A percentile compares a stretch with the other conserved stretches of the same genome.
Conservation (phyloP, 2,888 invertebrate species). For the Leucozona laternaria region DNA sequence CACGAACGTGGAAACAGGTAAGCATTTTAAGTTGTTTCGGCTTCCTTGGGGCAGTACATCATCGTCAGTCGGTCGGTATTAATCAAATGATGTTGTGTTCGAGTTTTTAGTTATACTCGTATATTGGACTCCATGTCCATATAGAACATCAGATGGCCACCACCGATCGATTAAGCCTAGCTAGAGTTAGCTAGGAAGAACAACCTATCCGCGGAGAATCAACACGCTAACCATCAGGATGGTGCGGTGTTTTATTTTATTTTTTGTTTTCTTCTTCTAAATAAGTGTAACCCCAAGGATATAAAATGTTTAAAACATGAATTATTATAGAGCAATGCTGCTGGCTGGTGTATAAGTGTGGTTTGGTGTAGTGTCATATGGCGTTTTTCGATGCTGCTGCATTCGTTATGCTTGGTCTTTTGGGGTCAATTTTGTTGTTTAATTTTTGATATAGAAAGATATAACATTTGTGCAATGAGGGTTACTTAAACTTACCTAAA, state of each 20-base stretch:
- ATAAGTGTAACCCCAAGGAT: constrained; percentile 57
- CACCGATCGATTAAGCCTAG: neutral
- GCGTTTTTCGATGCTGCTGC: constrained; percentile 20
- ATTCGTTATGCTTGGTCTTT: constrained; percentile 1
- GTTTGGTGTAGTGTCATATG: constrained; percentile 58
- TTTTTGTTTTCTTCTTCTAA: neutral
- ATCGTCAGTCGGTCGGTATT: constrained; percentile 62
- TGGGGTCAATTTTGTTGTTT: constrained; percentile 6
- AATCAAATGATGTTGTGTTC: constrained; percentile 63
- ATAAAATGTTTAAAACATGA: constrained; percentile 42
- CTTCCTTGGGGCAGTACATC: constrained; percentile 62
- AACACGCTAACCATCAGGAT: constrained; percentile 65
- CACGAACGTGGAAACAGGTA: constrained; percentile 54
- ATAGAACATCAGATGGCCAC: constrained; percentile 67
- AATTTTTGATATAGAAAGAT: neutral
- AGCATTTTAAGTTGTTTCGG: constrained; percentile 39
- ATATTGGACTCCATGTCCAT: constrained; percentile 36
- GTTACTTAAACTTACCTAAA: neutral
- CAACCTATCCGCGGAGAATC: constrained; percentile 56
- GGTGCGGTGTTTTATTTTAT: constrained; percentile 20
- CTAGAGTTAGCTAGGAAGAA: neutral
- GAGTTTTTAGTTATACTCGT: constrained; percentile 32
- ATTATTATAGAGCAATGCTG: constrained; percentile 57
- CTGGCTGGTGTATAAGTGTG: too few species aligned
- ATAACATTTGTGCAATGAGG: neutral